Percentiles rank a stretch among this genome's conserved stretches.
Evolutionary conservation across 2,113 vertebrate species (phyloP).

Genomic region (Phoenicopterus ruber): DNA sequence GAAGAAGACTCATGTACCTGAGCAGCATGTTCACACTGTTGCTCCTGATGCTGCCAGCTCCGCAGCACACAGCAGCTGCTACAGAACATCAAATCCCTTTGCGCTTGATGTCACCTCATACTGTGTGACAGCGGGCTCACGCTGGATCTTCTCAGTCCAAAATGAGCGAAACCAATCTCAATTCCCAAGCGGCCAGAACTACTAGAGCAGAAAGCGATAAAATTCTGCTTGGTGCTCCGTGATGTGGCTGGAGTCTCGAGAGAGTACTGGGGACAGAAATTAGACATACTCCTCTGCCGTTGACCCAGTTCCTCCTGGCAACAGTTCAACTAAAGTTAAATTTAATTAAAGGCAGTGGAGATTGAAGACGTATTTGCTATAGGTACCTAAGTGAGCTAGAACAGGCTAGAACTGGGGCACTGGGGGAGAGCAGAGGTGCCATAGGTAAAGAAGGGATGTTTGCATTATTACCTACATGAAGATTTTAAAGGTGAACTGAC

Average conservation of each 20-base stretch:
- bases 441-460: not conserved
- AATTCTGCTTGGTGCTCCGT: not conserved
- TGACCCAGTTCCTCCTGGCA: not conserved
- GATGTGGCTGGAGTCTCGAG: not conserved
- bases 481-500: not conserved
- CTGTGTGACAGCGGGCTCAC: not conserved
- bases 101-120: not conserved
- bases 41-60: not conserved
- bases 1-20: not conserved
- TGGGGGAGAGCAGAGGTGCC: not conserved
- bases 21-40: not conserved
- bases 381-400: not conserved
- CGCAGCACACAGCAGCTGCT: not conserved
- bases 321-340: not conserved
- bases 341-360: not conserved
- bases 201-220: not conserved
- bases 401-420: fast-evolving
- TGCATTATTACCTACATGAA: not conserved
- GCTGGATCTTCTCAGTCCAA: not conserved
- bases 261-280: not conserved
- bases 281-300: not conserved
- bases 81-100: not conserved
- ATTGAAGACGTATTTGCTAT: not conserved
- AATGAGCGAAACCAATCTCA: not conserved
- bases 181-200: not conserved